A percentile compares a stretch with the other conserved stretches of the same genome.
phyloP scores from a whole-genome alignment of 2,797 vertebrate genomes.

The Notolepis coatsorum region DNA sequence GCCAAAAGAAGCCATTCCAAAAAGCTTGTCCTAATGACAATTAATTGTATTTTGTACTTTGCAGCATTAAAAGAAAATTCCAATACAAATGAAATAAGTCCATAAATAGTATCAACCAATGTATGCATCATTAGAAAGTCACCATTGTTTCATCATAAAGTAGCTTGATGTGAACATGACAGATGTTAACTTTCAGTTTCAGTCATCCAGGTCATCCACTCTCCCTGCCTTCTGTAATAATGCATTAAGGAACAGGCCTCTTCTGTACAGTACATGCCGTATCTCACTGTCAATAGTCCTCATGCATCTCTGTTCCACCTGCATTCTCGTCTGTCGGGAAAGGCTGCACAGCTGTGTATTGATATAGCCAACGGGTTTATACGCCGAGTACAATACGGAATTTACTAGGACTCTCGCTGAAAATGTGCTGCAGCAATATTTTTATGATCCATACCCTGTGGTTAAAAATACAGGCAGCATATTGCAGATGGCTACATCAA shows the following conservation, averaged over 20 bases:
- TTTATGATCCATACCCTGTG: constrained; percentile 9
- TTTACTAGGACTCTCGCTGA: background rate
- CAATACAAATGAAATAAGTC: background rate
- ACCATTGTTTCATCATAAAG: background rate
- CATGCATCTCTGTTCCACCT: background rate
- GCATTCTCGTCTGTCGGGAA: background rate
- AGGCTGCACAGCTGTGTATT: background rate
- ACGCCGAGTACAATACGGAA: background rate
- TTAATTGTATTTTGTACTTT: no score
- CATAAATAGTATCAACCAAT: background rate
- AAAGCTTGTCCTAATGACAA: no score
- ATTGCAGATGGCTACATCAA: constrained; percentile 20
- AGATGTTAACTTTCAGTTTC: no score
- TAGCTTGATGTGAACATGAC: background rate
- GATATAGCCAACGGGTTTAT: background rate
- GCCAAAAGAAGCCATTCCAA: no score
- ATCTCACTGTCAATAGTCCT: background rate
- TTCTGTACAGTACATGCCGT: background rate
- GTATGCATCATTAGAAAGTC: background rate
- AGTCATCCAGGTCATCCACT: no score
- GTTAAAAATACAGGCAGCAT: constrained; percentile 3
- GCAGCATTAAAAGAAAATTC: background rate
- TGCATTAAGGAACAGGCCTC: background rate
- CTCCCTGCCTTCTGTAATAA: background rate
- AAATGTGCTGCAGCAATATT: constrained; percentile 7